phyloP scores from a whole-genome alignment of 2,113 vertebrate genomes.

The Camelus bactrianus region DNA sequence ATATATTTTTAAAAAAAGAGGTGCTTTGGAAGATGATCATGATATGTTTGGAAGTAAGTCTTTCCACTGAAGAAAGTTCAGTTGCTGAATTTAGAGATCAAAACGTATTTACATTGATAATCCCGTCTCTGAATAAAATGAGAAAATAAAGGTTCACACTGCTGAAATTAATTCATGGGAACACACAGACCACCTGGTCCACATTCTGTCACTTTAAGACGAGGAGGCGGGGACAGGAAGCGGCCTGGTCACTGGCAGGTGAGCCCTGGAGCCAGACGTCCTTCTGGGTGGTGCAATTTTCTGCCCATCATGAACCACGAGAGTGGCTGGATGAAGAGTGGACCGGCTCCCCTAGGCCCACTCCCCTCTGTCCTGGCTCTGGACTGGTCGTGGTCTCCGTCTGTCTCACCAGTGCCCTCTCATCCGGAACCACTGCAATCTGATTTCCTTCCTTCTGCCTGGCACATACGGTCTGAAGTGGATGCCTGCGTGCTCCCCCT shows the following conservation, averaged over 20 bases:
- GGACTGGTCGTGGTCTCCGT: fast-evolving
- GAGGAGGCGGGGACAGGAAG: neutral
- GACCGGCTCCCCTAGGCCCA: neutral
- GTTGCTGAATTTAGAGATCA: neutral
- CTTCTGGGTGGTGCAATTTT: neutral
- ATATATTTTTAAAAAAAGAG: neutral
- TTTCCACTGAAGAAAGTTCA: neutral
- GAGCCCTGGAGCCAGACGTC: neutral
- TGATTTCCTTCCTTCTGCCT: neutral
- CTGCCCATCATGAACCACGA: neutral
- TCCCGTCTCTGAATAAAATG: neutral
- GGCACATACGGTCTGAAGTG: fast-evolving
- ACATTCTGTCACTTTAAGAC: neutral
- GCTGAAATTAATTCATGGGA: neutral
- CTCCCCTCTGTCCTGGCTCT: fast-evolving
- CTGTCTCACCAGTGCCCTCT: fast-evolving
- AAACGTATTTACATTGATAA: neutral
- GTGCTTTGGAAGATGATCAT: neutral
- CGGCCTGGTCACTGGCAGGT: neutral
- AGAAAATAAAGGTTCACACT: neutral
- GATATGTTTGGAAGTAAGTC: neutral
- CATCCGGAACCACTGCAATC: neutral
- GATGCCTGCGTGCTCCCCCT: fast-evolving
- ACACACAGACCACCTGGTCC: too few species aligned
- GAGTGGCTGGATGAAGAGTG: neutral